Evolutionary conservation across 2,797 vertebrate species (phyloP).

Genomic region (Sebastes hubbsi): DNA sequence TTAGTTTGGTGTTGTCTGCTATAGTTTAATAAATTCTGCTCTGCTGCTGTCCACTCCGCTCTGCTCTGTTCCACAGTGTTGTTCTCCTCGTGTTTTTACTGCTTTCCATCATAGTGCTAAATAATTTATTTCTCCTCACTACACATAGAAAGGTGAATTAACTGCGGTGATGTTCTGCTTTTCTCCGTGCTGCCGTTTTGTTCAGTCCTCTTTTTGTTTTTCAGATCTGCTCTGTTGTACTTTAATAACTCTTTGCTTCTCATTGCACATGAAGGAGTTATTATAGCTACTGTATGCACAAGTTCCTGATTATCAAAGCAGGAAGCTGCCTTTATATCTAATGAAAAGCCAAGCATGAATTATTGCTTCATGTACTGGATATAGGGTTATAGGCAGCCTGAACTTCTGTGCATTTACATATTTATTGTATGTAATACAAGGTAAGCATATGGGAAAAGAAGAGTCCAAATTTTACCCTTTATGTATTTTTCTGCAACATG

Average conservation of each 20-base stretch:
- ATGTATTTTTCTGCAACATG: background rate
- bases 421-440: background rate
- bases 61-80: conserved; percentile 14
- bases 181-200: background rate
- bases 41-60: conserved; percentile 5
- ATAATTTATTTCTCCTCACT: conserved; percentile 31
- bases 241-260: background rate
- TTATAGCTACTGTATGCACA: background rate
- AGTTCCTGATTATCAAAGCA: background rate
- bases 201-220: conserved; percentile 3
- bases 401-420: background rate
- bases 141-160: conserved; percentile 40
- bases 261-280: background rate
- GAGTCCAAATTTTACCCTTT: background rate
- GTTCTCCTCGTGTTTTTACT: conserved; percentile 13
- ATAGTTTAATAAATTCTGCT: conserved; percentile 31
- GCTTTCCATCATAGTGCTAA: conserved; percentile 24
- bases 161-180: background rate
- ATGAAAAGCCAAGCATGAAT: background rate
- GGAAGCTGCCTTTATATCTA: background rate
- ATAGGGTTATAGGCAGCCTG: background rate
- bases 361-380: background rate
- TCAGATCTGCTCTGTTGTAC: background rate
- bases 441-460: background rate
- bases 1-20: conserved; percentile 11